Percentiles rank a stretch among this genome's conserved stretches.
Evolutionary conservation across 2,797 vertebrate species (phyloP).

Genomic region (Cetoscarus ocellatus): DNA sequence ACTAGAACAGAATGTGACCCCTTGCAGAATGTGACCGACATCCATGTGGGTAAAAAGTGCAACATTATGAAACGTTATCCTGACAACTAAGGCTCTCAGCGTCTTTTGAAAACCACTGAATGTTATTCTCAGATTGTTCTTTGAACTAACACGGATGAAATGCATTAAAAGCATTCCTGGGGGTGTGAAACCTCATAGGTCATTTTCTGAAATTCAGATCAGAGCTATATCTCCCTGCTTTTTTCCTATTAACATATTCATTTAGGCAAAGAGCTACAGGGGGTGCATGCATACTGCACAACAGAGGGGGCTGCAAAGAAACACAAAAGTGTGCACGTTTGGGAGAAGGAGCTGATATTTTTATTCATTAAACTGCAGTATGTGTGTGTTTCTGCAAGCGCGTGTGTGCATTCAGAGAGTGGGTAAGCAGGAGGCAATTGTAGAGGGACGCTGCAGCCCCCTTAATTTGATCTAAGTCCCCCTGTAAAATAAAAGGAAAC

Average conservation of each 20-base stretch:
- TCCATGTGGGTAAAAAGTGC: slow-evolving; percentile 8
- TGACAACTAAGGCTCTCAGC: slow-evolving; percentile 21
- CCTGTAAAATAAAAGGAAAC: too few relatives aligned
- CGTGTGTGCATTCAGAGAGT: not conserved
- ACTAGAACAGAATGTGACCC: too few relatives aligned
- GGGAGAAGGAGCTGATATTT: slow-evolving; percentile 21
- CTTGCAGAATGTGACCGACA: slow-evolving; percentile 22
- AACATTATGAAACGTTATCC: slow-evolving; percentile 6
- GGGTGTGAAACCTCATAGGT: slow-evolving; percentile 56
- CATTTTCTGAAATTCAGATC: slow-evolving; percentile 67
- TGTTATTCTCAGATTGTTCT: slow-evolving; percentile 30
- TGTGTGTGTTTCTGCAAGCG: not conserved
- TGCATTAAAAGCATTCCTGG: slow-evolving; percentile 26
- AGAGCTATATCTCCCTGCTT: slow-evolving; percentile 54
- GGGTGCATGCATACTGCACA: slow-evolving; percentile 53
- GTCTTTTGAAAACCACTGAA: slow-evolving; percentile 5
- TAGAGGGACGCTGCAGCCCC: too few relatives aligned
- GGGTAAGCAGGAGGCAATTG: not conserved
- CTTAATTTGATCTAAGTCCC: too few relatives aligned
- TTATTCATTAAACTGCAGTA: slow-evolving; percentile 25
- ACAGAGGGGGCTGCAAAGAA: slow-evolving; percentile 34
- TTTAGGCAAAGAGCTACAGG: slow-evolving; percentile 60
- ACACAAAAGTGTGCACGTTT: slow-evolving; percentile 18
- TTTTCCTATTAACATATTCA: slow-evolving; percentile 70
- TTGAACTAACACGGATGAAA: slow-evolving; percentile 28